Evolutionary conservation across 2,113 vertebrate species (phyloP).

Genomic region (Rhea pennata): DNA sequence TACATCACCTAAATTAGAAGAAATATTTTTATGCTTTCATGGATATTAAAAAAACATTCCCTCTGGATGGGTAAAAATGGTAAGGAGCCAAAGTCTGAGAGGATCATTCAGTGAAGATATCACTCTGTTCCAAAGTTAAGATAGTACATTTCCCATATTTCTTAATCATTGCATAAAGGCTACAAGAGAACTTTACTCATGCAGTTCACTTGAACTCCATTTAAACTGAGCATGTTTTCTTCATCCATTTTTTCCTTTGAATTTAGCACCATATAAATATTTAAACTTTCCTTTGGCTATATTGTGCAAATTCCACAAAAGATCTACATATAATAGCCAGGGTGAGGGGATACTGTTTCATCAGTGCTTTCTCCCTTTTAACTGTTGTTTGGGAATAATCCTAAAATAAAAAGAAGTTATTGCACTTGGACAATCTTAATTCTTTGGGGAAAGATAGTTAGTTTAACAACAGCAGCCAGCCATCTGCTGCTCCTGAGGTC

Average conservation of each 20-base stretch:
- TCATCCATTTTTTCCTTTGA: not conserved
- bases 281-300: not conserved
- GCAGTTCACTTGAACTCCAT: not conserved
- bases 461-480: conserved; percentile 46
- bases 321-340: not conserved
- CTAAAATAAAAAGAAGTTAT: conserved; percentile 47
- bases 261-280: not conserved
- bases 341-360: not conserved
- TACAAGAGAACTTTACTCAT: not conserved
- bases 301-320: not conserved
- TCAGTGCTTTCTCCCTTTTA: not conserved
- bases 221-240: not conserved
- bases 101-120: conserved; percentile 22
- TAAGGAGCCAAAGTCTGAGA: conserved; percentile 19
- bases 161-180: not conserved
- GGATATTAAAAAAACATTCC: conserved; percentile 59
- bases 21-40: conserved; percentile 71
- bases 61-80: conserved; percentile 33
- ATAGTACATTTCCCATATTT: conserved; percentile 26
- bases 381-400: not conserved
- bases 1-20: conserved; percentile 36
- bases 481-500: conserved; percentile 24
- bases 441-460: conserved; percentile 34
- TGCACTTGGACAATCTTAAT: conserved; percentile 48
- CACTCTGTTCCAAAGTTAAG: not conserved